Evolutionary conservation across 2,797 vertebrate genomes (phyloP).

Genomic region (Salmo trutta): DNA sequence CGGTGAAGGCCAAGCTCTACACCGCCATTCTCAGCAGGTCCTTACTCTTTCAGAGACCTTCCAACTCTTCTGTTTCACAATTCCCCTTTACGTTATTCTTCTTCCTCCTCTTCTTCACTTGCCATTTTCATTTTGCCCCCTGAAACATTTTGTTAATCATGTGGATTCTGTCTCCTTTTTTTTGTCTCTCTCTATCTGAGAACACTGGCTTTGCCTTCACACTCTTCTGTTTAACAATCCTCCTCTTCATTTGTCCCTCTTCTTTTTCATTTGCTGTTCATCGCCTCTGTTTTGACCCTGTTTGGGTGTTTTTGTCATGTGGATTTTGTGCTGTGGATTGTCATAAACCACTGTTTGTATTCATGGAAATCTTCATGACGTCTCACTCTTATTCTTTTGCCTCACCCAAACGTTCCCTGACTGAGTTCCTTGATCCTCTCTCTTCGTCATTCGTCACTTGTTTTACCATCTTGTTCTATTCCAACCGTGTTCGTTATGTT

Average conservation of each 20-base stretch:
- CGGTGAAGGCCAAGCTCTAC: conserved; percentile 98
- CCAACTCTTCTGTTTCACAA: neutral
- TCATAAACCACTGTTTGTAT: no score
- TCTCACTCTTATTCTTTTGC: no score
- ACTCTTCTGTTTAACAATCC: neutral
- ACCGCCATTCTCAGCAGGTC: conserved; percentile 94
- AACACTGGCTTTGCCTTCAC: no score
- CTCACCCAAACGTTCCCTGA: no score
- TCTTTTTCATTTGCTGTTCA: neutral
- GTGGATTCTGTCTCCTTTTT: neutral
- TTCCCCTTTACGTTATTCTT: neutral
- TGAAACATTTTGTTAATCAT: no score
- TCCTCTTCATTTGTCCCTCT: neutral
- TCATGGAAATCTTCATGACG: no score
- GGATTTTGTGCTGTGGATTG: neutral
- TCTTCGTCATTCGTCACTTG: no score
- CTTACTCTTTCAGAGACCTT: neutral
- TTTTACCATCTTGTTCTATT: no score
- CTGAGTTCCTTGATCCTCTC: no score
- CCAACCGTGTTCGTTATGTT: no score
- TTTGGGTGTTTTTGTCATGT: neutral
- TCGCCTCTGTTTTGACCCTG: neutral
- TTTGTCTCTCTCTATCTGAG: neutral
- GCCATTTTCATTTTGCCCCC: neutral
- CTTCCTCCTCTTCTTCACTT: neutral